These are phyloP conservation scores for Meda fulgida DNA, from an alignment of 2,797 vertebrate genomes.

Conservation along the genomic window DNA sequence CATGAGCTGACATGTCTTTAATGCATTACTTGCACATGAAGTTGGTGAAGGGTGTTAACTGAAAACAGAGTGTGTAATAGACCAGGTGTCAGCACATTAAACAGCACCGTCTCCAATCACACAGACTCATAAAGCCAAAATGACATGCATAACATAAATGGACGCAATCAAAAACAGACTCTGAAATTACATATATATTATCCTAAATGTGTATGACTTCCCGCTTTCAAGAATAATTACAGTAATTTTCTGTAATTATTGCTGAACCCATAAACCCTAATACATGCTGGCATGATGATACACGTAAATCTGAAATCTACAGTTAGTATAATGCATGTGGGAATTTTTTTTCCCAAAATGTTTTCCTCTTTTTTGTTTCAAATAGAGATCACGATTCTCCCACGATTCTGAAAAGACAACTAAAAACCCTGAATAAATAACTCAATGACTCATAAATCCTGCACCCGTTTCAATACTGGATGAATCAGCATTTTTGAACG, in stretches of 20 bases:
- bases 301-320: background rate
- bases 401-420: background rate
- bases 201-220: background rate
- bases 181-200: background rate
- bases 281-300: background rate
- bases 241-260: background rate
- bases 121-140: background rate
- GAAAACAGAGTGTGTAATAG: conserved; percentile 8
- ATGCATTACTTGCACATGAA: background rate
- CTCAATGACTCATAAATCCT: background rate
- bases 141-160: background rate
- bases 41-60: conserved; percentile 3
- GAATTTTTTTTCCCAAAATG: no score
- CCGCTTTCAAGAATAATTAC: background rate
- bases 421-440: background rate
- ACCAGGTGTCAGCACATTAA: background rate
- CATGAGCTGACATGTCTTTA: background rate
- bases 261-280: background rate
- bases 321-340: background rate
- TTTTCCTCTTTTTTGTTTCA: background rate
- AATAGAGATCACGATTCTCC: background rate
- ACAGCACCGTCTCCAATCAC: conserved; percentile 1
- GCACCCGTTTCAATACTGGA: background rate
- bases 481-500: background rate
- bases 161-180: background rate